These are phyloP conservation scores for Epizoanthus fatuus DNA, from an alignment of 92 coral and sea anemone genomes.

Conservation along the genomic window DNA sequence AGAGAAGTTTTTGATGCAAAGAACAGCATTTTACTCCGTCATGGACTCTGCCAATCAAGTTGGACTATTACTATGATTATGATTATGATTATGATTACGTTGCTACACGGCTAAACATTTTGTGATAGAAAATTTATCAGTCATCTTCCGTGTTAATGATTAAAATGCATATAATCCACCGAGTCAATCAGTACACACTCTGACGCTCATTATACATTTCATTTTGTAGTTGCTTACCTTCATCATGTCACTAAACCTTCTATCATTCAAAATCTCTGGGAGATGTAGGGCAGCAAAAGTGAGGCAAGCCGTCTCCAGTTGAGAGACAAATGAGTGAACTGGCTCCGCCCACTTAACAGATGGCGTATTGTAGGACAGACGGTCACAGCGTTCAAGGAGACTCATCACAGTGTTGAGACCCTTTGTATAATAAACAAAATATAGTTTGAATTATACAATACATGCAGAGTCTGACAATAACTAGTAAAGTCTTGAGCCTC, in stretches of 20 bases:
- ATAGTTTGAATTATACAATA: too few relatives aligned
- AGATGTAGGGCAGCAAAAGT: slow-evolving; percentile 62
- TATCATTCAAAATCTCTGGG: slow-evolving; percentile 52
- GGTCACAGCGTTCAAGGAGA: slow-evolving; percentile 75
- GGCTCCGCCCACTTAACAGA: slow-evolving; percentile 90
- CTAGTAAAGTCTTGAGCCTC: too few relatives aligned
- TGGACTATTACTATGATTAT: neutral
- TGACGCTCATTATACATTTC: too few relatives aligned
- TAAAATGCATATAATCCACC: too few relatives aligned
- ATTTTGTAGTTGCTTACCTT: slow-evolving; percentile 55
- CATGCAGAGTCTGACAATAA: too few relatives aligned
- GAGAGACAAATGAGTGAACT: slow-evolving; percentile 54
- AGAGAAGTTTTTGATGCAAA: too few relatives aligned
- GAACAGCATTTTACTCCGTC: neutral
- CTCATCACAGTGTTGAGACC: slow-evolving; percentile 59
- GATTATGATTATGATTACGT: neutral
- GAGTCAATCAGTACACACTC: too few relatives aligned
- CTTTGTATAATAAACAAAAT: slow-evolving; percentile 23
- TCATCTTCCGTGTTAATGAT: too few relatives aligned
- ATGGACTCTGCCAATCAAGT: neutral
- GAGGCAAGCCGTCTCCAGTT: slow-evolving; percentile 68
- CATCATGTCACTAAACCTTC: slow-evolving; percentile 66
- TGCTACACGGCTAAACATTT: neutral
- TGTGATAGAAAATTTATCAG: too few relatives aligned
- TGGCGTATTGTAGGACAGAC: slow-evolving; percentile 73